Evolutionary conservation across 2,113 vertebrate species (phyloP).

Genomic region (Fregata magnificens): DNA sequence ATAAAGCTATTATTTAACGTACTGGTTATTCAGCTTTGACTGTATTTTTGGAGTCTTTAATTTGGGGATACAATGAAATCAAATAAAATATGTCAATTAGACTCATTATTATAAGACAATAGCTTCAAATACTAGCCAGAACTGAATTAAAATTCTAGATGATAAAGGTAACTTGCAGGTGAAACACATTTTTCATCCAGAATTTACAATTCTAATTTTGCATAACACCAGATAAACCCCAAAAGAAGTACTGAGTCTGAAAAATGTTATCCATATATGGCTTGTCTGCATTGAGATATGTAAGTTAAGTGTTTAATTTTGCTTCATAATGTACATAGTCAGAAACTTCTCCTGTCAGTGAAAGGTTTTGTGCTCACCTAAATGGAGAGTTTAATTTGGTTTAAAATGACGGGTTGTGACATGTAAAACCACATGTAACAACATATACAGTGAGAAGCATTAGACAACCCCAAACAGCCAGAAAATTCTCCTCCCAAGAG

Average conservation of each 20-base stretch:
- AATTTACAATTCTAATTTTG: not conserved
- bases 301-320: not conserved
- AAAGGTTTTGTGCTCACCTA: not conserved
- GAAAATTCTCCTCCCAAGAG: not conserved
- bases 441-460: not conserved
- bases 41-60: not conserved
- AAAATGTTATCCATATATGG: not conserved
- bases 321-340: not conserved
- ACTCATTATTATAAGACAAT: not conserved
- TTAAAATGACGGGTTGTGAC: not conserved
- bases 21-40: not conserved
- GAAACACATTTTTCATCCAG: not conserved
- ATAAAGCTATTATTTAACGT: not conserved
- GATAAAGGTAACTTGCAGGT: not conserved
- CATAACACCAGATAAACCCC: not conserved
- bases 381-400: not conserved
- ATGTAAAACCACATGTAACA: not conserved
- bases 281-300: not conserved
- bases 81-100: not conserved
- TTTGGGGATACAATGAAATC: not conserved
- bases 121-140: not conserved
- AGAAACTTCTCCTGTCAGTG: not conserved
- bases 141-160: not conserved
- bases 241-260: not conserved
- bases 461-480: not conserved